Evolutionary conservation across 2,888 invertebrate genomes (phyloP), one percentile per base, ranked within the genome.

Genomic region (Pristionchus fissidentatus): DNA sequence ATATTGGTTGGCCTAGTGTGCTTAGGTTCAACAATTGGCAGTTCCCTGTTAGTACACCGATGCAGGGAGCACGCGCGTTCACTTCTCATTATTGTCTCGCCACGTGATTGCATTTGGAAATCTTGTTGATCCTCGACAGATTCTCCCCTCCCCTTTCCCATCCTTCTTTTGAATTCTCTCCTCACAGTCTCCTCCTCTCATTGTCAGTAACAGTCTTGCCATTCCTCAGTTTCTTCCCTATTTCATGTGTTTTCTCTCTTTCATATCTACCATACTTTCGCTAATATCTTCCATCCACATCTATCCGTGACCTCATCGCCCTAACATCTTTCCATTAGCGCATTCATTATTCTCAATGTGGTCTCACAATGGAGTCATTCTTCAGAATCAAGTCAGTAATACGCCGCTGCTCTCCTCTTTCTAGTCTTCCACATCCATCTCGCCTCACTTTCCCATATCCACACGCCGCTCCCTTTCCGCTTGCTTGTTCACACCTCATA

Each of bases 401-500:
- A n/a, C n/a, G n/a, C n/a, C n/a, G n/a, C n/a, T n/a, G n/a, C 66
- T 66, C 70, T 10, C 70, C 41, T 70, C 70, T 70, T 41, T 66
- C 70, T 10, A 38, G 35, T 70, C 70, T 70, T 41, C 52, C 52
- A 15, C 52, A 52, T 52, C 52, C 70, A 70, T 70, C 38, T 41
- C 70, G 70, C 38, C 43, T 70, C 41, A 15, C 70, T 70, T 70
- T 70, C 70, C 70, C 70, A 70, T 70, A n/a, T 70, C 5, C 70
- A 26, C 70, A 70, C 70, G n/a, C 70, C 43, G 38, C 66, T 70
- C 38, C 70, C 43, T 70, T 38, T 38, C 70, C 22, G 70, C 70
- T 3, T 52, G 10, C 49, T 49, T 35, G 52, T 52, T 77, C 77
- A 77, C 77, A 52, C 77, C 46, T 46, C 77, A 52, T 77, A 52